Evolutionary conservation across 2,888 invertebrate genomes (phyloP).

Genomic region (Cataglyphis altisquamis): DNA sequence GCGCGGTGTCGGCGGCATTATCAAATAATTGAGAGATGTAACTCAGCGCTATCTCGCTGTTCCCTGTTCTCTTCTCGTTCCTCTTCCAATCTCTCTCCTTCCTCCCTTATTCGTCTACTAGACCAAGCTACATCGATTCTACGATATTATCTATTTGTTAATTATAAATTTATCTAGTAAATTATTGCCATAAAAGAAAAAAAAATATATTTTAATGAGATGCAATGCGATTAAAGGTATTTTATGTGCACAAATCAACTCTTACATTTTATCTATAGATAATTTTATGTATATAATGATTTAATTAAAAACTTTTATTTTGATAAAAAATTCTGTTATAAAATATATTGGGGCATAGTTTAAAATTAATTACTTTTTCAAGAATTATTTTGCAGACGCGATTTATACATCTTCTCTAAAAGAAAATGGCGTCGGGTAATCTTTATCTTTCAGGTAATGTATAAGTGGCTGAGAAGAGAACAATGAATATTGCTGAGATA

Average conservation of each 20-base stretch:
- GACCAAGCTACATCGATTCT: slow-evolving; percentile 37
- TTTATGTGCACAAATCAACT: neutral
- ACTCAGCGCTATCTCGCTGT: slow-evolving; percentile 84
- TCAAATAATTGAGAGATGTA: slow-evolving; percentile 86
- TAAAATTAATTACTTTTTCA: neutral
- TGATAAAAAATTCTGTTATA: neutral
- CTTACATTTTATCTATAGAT: neutral
- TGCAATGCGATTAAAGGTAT: neutral
- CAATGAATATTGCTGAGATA: slow-evolving; percentile 14
- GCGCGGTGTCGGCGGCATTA: slow-evolving; percentile 85
- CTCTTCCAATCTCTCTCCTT: slow-evolving; percentile 49
- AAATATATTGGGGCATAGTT: neutral
- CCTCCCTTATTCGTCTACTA: slow-evolving; percentile 40
- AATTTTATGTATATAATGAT: neutral
- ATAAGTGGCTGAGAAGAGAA: slow-evolving; percentile 14
- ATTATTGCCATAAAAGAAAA: neutral
- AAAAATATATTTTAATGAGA: neutral
- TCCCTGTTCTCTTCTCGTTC: slow-evolving; percentile 73
- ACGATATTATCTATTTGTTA: slow-evolving; percentile 47
- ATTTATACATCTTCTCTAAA: neutral
- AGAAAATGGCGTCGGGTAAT: neutral
- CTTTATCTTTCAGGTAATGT: slow-evolving; percentile 12
- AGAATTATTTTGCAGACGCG: neutral
- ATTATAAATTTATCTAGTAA: slow-evolving; percentile 2
- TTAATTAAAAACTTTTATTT: neutral